Percentiles rank a stretch among this genome's conserved stretches.
Evolutionary conservation across 2,888 invertebrate species (phyloP).

Genomic region (Eulithis testata): DNA sequence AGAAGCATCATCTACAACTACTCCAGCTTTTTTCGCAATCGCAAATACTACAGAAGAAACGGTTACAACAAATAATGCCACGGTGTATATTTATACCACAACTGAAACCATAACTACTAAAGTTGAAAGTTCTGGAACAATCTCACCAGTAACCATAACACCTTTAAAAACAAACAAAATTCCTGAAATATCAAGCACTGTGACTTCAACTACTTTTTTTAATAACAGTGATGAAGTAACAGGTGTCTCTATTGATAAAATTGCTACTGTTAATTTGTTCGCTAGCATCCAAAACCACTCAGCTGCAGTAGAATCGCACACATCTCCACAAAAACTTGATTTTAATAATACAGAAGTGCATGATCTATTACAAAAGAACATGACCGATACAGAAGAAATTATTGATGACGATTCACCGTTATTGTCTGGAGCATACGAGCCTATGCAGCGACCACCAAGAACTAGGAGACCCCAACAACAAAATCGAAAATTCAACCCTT

Average conservation of each 20-base stretch:
- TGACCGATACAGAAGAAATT: slow-evolving; percentile 56
- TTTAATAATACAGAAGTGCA: slow-evolving; percentile 36
- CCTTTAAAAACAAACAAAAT: slow-evolving; percentile 15
- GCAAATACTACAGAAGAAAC: slow-evolving; percentile 11
- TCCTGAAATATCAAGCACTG: slow-evolving; percentile 15
- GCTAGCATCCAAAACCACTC: slow-evolving; percentile 5
- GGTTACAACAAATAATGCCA: slow-evolving; percentile 12
- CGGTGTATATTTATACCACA: slow-evolving; percentile 22
- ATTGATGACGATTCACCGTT: slow-evolving; percentile 76
- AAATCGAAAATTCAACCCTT: slow-evolving; percentile 77
- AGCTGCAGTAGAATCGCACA: slow-evolving; percentile 24
- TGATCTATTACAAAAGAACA: slow-evolving; percentile 46
- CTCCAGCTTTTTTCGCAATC: slow-evolving; percentile 8
- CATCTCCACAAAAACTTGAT: slow-evolving; percentile 23
- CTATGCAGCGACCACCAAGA: slow-evolving; percentile 70
- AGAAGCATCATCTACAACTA: slow-evolving; percentile 15
- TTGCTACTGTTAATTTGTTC: slow-evolving; percentile 4
- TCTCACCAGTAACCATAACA: slow-evolving; percentile 8
- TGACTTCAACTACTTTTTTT: slow-evolving; percentile 23
- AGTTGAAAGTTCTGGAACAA: slow-evolving; percentile 24
- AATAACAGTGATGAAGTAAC: slow-evolving; percentile 13
- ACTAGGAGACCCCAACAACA: slow-evolving; percentile 71
- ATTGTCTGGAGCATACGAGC: slow-evolving; percentile 76
- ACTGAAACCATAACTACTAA: slow-evolving; percentile 35
- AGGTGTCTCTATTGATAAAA: slow-evolving; percentile 14